Conservation (phyloP, 2,113 vertebrate species). For the Tonatia bakeri region DNA sequence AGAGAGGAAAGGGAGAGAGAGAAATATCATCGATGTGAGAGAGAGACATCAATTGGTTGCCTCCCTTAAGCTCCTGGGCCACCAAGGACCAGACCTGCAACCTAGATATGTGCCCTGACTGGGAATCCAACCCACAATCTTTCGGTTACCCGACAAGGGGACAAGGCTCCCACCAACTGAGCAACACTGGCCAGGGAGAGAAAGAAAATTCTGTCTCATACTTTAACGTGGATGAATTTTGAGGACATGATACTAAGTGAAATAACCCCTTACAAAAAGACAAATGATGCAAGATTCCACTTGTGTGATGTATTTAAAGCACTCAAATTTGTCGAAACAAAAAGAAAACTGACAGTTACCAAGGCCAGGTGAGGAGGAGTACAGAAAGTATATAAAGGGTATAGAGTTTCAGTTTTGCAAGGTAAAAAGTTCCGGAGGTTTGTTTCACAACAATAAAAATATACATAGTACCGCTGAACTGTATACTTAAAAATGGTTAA, state of each 20-base stretch:
- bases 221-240: not conserved
- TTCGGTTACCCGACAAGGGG: too few relatives aligned
- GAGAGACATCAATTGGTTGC: too few relatives aligned
- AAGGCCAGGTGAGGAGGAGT: accelerated
- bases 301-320: too few relatives aligned
- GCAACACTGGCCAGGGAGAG: too few relatives aligned
- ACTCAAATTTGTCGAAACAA: not conserved
- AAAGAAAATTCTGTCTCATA: not conserved
- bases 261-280: not conserved
- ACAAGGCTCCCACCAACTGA: too few relatives aligned
- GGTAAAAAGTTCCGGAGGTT: not conserved
- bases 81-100: too few relatives aligned
- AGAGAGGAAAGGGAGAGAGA: too few relatives aligned
- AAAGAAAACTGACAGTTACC: not conserved
- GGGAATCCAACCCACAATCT: too few relatives aligned
- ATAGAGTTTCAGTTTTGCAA: not conserved
- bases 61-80: too few relatives aligned
- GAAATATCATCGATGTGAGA: too few relatives aligned
- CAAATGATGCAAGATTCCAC: not conserved
- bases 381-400: not conserved
- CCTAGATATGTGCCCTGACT: too few relatives aligned
- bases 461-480: not conserved
- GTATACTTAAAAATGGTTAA: not conserved
- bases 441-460: not conserved
- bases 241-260: not conserved